Conservation (phyloP, 2,797 vertebrate genomes). For the Argyrosomus regius region DNA sequence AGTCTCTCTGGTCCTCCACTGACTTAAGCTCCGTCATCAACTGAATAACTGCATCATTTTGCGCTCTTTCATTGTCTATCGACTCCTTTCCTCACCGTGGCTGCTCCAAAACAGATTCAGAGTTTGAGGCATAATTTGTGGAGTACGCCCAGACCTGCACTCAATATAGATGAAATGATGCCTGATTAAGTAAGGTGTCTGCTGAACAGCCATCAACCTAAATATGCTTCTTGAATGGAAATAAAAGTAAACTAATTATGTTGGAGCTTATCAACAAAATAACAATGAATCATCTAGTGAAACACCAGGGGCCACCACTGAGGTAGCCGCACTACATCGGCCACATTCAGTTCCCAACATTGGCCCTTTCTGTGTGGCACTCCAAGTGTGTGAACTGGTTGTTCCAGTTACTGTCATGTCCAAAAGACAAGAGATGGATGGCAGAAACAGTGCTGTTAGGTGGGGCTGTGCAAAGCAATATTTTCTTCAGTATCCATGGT, state of each 20-base stretch:
- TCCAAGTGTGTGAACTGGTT: slow-evolving; percentile 42
- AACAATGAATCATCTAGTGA: background rate
- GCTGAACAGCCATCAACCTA: background rate
- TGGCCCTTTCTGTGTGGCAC: slow-evolving; percentile 35
- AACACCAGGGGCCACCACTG: slow-evolving; percentile 16
- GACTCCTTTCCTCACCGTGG: background rate
- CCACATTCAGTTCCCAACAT: slow-evolving; percentile 19
- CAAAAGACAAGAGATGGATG: slow-evolving; percentile 11
- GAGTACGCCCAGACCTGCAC: background rate
- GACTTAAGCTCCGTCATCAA: slow-evolving; percentile 4
- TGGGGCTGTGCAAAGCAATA: background rate
- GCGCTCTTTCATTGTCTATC: background rate
- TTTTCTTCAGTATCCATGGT: background rate
- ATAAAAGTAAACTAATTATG: background rate
- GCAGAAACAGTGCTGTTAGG: background rate
- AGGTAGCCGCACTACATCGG: slow-evolving; percentile 19
- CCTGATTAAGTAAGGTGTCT: background rate
- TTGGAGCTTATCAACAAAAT: background rate
- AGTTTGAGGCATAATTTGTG: background rate
- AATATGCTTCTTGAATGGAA: background rate
- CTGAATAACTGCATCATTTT: slow-evolving; percentile 12
- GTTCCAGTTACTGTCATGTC: slow-evolving; percentile 39
- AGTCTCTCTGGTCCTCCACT: slow-evolving; percentile 4
- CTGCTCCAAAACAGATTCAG: background rate
- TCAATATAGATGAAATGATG: background rate